Evolutionary conservation across 2,888 invertebrate species (phyloP).

Genomic region (Alsophila aescularia): DNA sequence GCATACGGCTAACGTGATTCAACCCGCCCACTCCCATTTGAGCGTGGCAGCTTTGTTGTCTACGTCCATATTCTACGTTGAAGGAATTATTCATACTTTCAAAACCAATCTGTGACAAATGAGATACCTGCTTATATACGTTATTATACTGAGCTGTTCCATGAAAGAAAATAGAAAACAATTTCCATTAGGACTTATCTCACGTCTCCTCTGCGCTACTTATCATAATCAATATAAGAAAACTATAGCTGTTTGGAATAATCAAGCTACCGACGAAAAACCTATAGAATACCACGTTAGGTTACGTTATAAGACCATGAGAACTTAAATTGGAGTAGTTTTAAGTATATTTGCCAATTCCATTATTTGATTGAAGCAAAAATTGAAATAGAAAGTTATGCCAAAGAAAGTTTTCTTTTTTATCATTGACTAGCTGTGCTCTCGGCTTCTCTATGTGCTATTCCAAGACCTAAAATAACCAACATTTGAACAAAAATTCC

Average conservation of each 20-base stretch:
- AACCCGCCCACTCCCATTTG: no score
- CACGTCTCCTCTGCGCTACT: conserved; percentile 3
- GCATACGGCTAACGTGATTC: no score
- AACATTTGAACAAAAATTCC: no score
- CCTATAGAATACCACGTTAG: conserved; percentile 5
- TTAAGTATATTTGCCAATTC: neutral
- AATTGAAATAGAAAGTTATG: no score
- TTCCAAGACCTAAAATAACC: no score
- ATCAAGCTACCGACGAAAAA: conserved; percentile 16
- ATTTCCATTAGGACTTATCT: conserved; percentile 1
- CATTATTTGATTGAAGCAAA: neutral
- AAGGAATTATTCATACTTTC: conserved; percentile 3
- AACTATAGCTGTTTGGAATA: conserved; percentile 11
- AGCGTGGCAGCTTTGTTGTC: no score
- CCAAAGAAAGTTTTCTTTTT: no score
- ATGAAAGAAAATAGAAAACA: conserved; percentile 7
- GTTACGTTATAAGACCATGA: neutral
- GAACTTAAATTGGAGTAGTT: no score
- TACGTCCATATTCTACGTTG: neutral
- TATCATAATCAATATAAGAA: conserved; percentile 19
- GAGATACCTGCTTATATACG: neutral
- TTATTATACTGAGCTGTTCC: neutral
- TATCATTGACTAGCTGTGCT: no score
- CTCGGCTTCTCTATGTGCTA: no score
- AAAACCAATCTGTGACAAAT: conserved; percentile 4